Evolutionary conservation across 2,888 invertebrate species (phyloP).

Genomic region (Trimorus sp.): DNA sequence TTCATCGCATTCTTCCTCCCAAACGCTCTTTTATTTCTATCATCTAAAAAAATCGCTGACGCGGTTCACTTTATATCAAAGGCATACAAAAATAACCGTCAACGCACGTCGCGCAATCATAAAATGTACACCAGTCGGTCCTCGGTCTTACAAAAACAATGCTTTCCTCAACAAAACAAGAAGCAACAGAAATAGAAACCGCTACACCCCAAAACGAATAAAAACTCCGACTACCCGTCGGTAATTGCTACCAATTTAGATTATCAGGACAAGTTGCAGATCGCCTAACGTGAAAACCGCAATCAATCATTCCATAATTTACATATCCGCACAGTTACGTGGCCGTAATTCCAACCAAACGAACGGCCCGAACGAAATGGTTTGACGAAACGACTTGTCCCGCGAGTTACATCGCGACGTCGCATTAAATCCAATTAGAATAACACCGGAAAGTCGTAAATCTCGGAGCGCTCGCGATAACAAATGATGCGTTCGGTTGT

Average conservation of each 20-base stretch:
- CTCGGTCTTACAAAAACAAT: not conserved
- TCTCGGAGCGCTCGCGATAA: conserved; percentile 42
- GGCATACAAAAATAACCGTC: conserved; percentile 18
- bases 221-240: no score
- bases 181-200: not conserved
- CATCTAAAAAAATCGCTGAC: conserved; percentile 25
- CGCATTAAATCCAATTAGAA: conserved; percentile 30
- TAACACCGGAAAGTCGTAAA: conserved; percentile 16
- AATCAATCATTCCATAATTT: no score
- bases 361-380: no score
- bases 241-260: no score
- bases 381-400: no score
- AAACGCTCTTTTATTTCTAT: conserved; percentile 17
- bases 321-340: no score
- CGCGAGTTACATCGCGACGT: not conserved
- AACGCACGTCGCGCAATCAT: conserved; percentile 5
- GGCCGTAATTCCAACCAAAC: no score
- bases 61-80: conserved; percentile 34
- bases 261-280: no score
- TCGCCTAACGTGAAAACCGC: no score
- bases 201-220: no score
- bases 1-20: not conserved
- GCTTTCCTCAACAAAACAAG: not conserved
- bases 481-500: conserved; percentile 76
- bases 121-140: conserved; percentile 8